These are phyloP conservation scores for Phenganax subtilis DNA, from an alignment of 92 coral and sea anemone genomes.

Conservation along the genomic window DNA sequence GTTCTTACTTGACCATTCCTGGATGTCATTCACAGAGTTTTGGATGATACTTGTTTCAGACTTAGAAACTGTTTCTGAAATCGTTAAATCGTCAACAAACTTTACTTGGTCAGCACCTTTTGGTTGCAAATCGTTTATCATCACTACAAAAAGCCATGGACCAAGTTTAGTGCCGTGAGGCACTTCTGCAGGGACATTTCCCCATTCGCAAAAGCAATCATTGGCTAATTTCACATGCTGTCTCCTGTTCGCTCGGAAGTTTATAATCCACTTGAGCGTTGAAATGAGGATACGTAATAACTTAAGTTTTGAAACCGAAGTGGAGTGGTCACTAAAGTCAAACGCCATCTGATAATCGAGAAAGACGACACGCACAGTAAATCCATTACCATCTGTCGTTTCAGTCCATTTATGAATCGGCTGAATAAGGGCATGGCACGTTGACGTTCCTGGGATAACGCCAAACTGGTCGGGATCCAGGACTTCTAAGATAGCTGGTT, in stretches of 20 bases:
- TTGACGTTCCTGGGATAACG: too few relatives aligned
- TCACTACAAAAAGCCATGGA: conserved; percentile 8
- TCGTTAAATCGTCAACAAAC: too few relatives aligned
- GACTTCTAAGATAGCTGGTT: too few relatives aligned
- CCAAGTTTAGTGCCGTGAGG: conserved; percentile 25
- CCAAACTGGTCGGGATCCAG: too few relatives aligned
- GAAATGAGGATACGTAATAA: not conserved
- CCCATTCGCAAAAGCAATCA: conserved; percentile 26
- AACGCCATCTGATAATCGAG: not conserved
- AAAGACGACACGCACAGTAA: not conserved
- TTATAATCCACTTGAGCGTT: too few relatives aligned
- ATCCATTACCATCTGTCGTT: conserved; percentile 20
- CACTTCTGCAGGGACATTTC: conserved; percentile 20
- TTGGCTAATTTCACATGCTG: conserved; percentile 8
- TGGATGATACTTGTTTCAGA: too few relatives aligned
- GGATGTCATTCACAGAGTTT: too few relatives aligned
- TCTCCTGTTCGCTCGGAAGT: conserved; percentile 2
- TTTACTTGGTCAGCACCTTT: not conserved
- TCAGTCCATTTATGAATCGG: conserved; percentile 28
- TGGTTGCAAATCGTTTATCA: conserved; percentile 2
- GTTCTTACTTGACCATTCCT: too few relatives aligned
- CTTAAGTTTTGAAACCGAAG: not conserved
- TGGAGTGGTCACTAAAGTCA: conserved; percentile 12
- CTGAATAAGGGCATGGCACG: too few relatives aligned
- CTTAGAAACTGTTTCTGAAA: too few relatives aligned